Base-by-base conservation (phyloP, 1,140 invertebrate species). In the Platorchestia sp. region DNA sequence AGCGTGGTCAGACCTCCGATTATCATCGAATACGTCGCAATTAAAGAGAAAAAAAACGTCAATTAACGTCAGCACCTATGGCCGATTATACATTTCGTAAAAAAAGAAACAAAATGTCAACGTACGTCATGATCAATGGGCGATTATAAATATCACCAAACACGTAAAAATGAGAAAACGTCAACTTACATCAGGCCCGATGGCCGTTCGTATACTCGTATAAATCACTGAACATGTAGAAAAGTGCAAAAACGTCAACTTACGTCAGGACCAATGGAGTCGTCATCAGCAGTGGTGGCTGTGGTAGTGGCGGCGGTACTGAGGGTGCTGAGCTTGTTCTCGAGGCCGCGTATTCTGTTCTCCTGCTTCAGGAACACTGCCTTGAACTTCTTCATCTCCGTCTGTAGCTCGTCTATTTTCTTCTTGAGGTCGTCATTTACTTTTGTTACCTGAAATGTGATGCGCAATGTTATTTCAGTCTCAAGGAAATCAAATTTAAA, bases 291-390 rank as follows among this genome's bases (percentile, higher is more conserved):
- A 27, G 59, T 1, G 22, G 95, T 42, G 14, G 95, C 59, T 3
- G 59, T 14, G 59, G 59, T 1, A 41, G 95, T 42, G 14, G 95
- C 59, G 14, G 59, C 41, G 6, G 45, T 27, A 16, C 41, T 90
- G 44, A 95, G 43, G 41, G n/a, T 90, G 19, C 53, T 86, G 10
- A 95, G 22, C 43, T 95, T 95, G 75, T 87, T 95, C 42, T 95
- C 95, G 27, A 95, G 86, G 22, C 43, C 45, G 44, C 91, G 91
- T 93, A 93, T 93, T 93, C 91, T 93, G 40, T 93, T 93, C 45
- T 99, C 99, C 97, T 99, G 99, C 97, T 99, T 99, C 6, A 99
- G 98, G 96, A 99, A 98, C 97, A 99, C 98, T 5, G 99, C 98
- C 97, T 99, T 99, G 95, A 99, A 97, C 97, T 99, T 99, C 91